phyloP scores from a whole-genome alignment of 1,140 invertebrate genomes.

The Magallana ariakensis region DNA sequence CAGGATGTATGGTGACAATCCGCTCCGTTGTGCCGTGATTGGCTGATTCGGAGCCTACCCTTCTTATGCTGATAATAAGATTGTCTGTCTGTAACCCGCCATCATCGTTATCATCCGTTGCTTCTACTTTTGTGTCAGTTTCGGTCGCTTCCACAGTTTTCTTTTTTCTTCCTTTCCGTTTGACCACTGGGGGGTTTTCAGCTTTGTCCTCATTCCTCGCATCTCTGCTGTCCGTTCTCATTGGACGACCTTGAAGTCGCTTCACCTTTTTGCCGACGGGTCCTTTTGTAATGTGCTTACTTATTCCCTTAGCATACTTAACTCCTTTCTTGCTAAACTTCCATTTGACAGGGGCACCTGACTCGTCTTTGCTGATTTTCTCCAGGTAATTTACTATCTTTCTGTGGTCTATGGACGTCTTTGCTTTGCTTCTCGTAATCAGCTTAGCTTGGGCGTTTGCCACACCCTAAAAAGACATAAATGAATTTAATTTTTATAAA shows the following conservation, averaged over 20 bases:
- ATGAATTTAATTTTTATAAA: too few species aligned
- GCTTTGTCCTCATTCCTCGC: background rate
- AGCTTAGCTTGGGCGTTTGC: slow-evolving; percentile 32
- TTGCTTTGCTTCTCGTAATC: slow-evolving; percentile 59
- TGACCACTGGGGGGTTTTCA: background rate
- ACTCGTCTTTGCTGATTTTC: slow-evolving; percentile 54
- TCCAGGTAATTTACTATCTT: slow-evolving; percentile 56
- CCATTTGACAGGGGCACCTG: slow-evolving; percentile 56
- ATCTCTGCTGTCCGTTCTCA: background rate
- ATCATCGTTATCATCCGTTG: background rate
- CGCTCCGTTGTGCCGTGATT: slow-evolving; percentile 1
- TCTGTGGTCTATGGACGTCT: slow-evolving; percentile 48
- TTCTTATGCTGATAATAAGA: slow-evolving; percentile 40
- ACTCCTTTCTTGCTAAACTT: slow-evolving; percentile 56
- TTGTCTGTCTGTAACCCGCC: slow-evolving; percentile 22
- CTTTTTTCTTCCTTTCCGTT: slow-evolving; percentile 36
- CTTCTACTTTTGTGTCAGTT: background rate
- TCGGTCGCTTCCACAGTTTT: background rate
- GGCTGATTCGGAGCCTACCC: background rate
- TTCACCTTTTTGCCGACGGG: background rate
- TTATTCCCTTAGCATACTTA: slow-evolving; percentile 50
- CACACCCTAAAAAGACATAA: background rate
- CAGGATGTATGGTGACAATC: slow-evolving; percentile 26
- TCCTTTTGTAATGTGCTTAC: slow-evolving; percentile 47
- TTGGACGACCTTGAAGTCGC: slow-evolving; percentile 4